Conservation (phyloP, 2,888 invertebrate species). For the Leptinotarsa rubiginosa region DNA sequence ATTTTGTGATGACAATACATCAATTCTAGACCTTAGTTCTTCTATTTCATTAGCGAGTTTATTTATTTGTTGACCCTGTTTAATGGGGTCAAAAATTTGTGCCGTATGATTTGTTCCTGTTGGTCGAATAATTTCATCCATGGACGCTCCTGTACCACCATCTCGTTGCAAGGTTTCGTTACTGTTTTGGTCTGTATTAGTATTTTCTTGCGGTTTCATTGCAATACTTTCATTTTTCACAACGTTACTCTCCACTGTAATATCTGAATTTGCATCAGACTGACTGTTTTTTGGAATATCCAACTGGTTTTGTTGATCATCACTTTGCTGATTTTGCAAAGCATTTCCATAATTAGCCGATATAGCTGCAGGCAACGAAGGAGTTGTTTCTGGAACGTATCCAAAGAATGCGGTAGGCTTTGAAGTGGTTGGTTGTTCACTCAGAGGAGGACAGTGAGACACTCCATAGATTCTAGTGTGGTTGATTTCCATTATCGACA, state of each 20-base stretch:
- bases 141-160: constrained; percentile 19
- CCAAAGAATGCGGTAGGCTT: constrained; percentile 62
- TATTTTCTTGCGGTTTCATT: constrained; percentile 16
- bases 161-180: constrained; percentile 6
- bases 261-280: neutral
- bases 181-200: constrained; percentile 2
- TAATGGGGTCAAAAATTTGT: constrained; percentile 48
- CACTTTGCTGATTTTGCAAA: constrained; percentile 32
- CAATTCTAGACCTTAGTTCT: constrained; percentile 60
- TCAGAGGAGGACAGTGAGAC: constrained; percentile 66
- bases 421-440: constrained; percentile 62
- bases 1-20: constrained; percentile 61
- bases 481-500: constrained; percentile 76
- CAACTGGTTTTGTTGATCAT: constrained; percentile 26
- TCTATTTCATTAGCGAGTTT: constrained; percentile 63
- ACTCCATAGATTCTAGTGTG: constrained; percentile 80
- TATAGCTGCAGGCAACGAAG: constrained; percentile 21
- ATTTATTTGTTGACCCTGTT: constrained; percentile 60
- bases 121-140: constrained; percentile 20
- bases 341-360: constrained; percentile 19
- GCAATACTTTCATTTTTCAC: neutral
- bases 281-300: too few relatives aligned
- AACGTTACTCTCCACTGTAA: neutral
- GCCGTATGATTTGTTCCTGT: neutral
- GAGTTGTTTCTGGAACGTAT: constrained; percentile 55